Evolutionary conservation across 2,888 invertebrate species (phyloP).

Genomic region (Yponomeuta cagnagella): DNA sequence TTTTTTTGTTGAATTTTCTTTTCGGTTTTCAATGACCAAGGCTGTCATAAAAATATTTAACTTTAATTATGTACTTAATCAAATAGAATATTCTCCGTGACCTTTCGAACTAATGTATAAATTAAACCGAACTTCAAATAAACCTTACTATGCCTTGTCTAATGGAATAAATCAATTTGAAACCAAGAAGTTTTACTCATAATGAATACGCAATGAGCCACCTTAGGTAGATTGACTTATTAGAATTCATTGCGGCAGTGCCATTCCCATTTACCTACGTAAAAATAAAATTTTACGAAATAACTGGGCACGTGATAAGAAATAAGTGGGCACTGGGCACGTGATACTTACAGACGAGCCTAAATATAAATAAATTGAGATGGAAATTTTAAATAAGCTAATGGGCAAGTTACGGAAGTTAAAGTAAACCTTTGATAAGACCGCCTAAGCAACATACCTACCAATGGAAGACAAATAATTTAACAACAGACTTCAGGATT

Average conservation of each 20-base stretch:
- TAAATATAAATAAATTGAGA: neutral
- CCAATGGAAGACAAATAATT: no score
- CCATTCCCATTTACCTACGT: constrained; percentile 35
- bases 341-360: neutral
- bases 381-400: neutral
- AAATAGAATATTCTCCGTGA: no score
- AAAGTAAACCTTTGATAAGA: no score
- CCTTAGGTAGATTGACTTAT: constrained; percentile 31
- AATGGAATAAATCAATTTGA: constrained; percentile 41
- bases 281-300: constrained; percentile 27
- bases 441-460: no score
- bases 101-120: neutral
- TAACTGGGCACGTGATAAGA: neutral
- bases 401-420: neutral
- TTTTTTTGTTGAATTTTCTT: no score
- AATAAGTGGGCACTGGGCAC: no score
- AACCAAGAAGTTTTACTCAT: constrained; percentile 39
- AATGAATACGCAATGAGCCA: constrained; percentile 48
- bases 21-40: no score
- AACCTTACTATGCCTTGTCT: neutral
- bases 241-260: constrained; percentile 46
- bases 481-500: no score
- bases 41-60: neutral
- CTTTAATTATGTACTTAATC: no score
- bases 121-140: neutral